Base-by-base conservation (phyloP, 2,113 vertebrate genomes). In the Protobothrops flavoviridis region DNA sequence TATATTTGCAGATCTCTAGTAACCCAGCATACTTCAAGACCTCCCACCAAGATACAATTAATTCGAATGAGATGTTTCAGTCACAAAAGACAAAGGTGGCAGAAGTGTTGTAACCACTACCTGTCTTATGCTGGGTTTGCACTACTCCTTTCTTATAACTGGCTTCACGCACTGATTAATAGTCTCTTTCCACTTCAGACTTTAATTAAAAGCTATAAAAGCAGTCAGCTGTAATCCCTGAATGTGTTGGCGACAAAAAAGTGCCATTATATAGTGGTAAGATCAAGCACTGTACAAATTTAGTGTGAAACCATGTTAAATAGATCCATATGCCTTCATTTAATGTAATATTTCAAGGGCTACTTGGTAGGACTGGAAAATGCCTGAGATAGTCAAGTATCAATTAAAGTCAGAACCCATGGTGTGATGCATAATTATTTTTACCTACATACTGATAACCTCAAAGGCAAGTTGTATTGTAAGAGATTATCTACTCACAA, bases 131-230 rank as follows among this genome's bases (percentile, higher is more conserved):
- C 88, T 96, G 94, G 94, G 93, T 95, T 96, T 96, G 95, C 95
- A 95, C 92, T 97, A 95, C 50, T 90, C 95, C 89, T 96, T 95
- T 55, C 96, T 96, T 96, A 95, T 95, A 95, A 97, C 91, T 96
- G 93, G 94, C 85, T 97, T 97, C 96, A 95, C 95, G 95, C 88
- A 95, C 95, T 56, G 96, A 96, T 97, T 98, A 97, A 98, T 96
- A 97, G 97, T 95, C 95, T 96, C 95, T 95, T 97, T 97, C 96
- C 95, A 96, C 93, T 98, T 96, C 96, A 97, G 95, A 97, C 97
- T 97, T 98, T 98, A 98, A 98, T 98, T 98, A 97, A 98, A 98
- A 97, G 95, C 96, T 97, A 97, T 98, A 98, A 97, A 98, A 97
- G 95, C 96, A 98, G 96, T 97, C 97, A 98, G 96, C 96, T 98